These are phyloP conservation scores for Mesitornis unicolor DNA, from an alignment of 2,113 vertebrate genomes.

Conservation along the genomic window DNA sequence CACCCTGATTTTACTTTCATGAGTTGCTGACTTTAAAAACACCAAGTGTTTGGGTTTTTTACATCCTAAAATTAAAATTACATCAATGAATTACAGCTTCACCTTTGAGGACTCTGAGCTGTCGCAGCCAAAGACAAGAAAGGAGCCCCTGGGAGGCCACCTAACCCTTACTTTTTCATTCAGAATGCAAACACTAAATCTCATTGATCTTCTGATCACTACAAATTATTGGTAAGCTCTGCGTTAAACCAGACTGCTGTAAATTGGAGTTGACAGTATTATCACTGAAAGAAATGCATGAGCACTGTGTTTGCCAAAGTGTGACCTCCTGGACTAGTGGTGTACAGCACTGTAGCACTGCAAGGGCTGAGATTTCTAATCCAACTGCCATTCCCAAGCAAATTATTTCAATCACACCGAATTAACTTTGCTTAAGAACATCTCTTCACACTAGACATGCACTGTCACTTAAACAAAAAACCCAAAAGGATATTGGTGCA, in stretches of 20 bases:
- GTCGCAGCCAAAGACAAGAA: neutral
- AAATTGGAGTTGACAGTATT: slow-evolving; percentile 64
- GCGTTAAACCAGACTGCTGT: slow-evolving; percentile 33
- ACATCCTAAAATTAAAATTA: slow-evolving; percentile 10
- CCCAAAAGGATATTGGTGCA: neutral
- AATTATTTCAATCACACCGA: neutral
- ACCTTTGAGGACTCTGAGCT: neutral
- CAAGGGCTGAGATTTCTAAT: neutral
- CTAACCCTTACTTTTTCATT: slow-evolving; percentile 38
- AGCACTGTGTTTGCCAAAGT: neutral
- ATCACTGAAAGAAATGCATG: slow-evolving; percentile 42
- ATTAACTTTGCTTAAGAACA: neutral
- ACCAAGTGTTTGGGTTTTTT: neutral
- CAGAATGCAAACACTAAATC: slow-evolving; percentile 33
- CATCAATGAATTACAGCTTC: neutral
- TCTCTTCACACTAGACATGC: neutral
- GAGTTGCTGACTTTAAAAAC: neutral
- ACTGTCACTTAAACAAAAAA: neutral
- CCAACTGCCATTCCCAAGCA: neutral
- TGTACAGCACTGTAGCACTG: neutral
- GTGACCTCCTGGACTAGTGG: neutral
- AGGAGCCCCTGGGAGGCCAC: neutral
- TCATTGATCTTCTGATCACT: slow-evolving; percentile 68
- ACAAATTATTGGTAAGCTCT: slow-evolving; percentile 70
- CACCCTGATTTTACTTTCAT: neutral